Conservation (phyloP, 2,113 vertebrate genomes). For the Sula dactylatra region DNA sequence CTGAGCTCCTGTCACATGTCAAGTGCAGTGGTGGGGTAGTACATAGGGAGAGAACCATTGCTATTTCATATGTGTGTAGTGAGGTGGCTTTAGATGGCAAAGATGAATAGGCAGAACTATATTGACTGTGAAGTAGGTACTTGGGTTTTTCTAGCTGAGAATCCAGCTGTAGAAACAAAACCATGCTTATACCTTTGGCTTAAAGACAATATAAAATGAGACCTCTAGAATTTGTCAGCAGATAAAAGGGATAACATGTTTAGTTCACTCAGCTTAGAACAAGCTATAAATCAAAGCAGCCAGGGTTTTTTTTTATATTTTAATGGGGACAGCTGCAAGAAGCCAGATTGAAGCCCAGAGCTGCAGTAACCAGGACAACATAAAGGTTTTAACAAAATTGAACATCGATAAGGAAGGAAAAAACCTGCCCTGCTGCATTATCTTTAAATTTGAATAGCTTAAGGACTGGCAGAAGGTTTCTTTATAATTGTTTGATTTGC, state of each 20-base stretch:
- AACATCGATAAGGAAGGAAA: neutral
- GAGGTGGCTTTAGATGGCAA: neutral
- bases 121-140: neutral
- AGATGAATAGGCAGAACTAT: neutral
- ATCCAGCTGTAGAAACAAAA: neutral
- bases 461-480: neutral
- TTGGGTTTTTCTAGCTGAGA: neutral
- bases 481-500: neutral
- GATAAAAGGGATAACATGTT: neutral
- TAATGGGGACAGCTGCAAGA: neutral
- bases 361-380: constrained; percentile 37
- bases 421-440: neutral
- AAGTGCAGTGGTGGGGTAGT: no score
- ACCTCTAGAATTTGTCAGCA: neutral
- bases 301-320: neutral
- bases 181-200: neutral
- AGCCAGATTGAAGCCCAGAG: neutral
- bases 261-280: neutral
- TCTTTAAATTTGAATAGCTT: constrained; percentile 4
- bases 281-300: neutral
- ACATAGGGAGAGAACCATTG: neutral
- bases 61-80: neutral
- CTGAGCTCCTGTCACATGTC: neutral
- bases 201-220: neutral
- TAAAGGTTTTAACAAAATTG: constrained; percentile 5